Evolutionary conservation across 2,888 invertebrate species (phyloP).

Genomic region (Eilema depressum): DNA sequence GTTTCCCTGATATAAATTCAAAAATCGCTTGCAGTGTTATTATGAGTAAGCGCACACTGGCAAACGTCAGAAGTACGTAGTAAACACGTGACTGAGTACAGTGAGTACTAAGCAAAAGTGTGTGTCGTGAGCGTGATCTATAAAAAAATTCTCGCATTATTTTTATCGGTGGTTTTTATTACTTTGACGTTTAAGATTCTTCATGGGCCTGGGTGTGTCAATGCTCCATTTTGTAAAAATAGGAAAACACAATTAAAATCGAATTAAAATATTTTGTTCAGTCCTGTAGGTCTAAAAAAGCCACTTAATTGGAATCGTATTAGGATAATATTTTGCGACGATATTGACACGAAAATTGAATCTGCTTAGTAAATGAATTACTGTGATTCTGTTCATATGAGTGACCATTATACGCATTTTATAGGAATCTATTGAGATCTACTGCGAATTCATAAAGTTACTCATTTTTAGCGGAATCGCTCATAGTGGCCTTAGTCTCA

Average conservation of each 20-base stretch:
- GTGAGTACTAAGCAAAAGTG: constrained; percentile 6
- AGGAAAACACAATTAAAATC: neutral
- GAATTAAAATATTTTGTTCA: neutral
- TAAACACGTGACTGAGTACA: constrained; percentile 40
- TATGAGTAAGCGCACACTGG: constrained; percentile 26
- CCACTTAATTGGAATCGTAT: too few species aligned
- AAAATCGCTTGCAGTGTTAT: constrained; percentile 28
- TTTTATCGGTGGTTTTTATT: constrained; percentile 9
- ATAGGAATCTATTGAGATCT: too few species aligned
- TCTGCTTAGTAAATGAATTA: too few species aligned
- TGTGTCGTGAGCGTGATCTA: constrained; percentile 7
- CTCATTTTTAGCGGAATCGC: too few species aligned
- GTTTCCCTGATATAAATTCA: constrained; percentile 28
- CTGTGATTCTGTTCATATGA: too few species aligned
- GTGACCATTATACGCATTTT: too few species aligned
- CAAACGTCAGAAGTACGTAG: constrained; percentile 18
- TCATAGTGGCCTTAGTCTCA: too few species aligned
- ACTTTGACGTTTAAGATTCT: neutral
- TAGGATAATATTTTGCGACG: too few species aligned
- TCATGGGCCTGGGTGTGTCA: neutral
- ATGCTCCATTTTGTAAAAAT: neutral
- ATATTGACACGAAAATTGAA: too few species aligned
- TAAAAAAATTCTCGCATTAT: neutral
- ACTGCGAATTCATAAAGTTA: too few species aligned
- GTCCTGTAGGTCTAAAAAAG: too few species aligned